Evolutionary conservation across 2,888 invertebrate species (phyloP).

Genomic region (Cotesia congregata): DNA sequence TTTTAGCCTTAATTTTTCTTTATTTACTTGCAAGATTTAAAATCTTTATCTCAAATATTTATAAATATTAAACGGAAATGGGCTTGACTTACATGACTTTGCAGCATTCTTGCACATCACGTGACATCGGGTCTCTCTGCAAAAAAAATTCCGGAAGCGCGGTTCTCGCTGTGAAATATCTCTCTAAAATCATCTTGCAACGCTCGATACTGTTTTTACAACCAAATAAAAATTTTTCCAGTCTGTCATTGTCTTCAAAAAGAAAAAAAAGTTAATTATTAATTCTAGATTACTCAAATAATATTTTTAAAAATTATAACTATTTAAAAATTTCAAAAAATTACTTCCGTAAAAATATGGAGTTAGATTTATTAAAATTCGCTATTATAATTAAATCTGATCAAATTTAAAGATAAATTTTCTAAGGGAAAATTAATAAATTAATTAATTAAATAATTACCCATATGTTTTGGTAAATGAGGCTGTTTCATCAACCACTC

Average conservation of each 20-base stretch:
- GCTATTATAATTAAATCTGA: no score
- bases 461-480: conserved; percentile 67
- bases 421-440: background rate
- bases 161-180: conserved; percentile 66
- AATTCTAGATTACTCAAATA: background rate
- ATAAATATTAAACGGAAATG: conserved; percentile 1
- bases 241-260: conserved; percentile 61
- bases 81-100: conserved; percentile 57
- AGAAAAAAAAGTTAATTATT: conserved; percentile 10
- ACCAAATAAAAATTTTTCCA: conserved; percentile 67
- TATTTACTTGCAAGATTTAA: no score
- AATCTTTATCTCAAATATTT: background rate
- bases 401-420: no score
- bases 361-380: no score
- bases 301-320: background rate
- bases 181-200: conserved; percentile 66
- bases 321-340: no score
- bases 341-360: no score
- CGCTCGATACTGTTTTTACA: conserved; percentile 69
- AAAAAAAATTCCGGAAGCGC: conserved; percentile 66
- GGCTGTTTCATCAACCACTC: conserved; percentile 68
- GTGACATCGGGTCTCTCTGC: conserved; percentile 62
- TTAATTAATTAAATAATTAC: conserved; percentile 47
- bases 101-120: conserved; percentile 62
- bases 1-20: no score